Conservation (phyloP, 2,888 invertebrate species). For the Palloptera scutellata region DNA sequence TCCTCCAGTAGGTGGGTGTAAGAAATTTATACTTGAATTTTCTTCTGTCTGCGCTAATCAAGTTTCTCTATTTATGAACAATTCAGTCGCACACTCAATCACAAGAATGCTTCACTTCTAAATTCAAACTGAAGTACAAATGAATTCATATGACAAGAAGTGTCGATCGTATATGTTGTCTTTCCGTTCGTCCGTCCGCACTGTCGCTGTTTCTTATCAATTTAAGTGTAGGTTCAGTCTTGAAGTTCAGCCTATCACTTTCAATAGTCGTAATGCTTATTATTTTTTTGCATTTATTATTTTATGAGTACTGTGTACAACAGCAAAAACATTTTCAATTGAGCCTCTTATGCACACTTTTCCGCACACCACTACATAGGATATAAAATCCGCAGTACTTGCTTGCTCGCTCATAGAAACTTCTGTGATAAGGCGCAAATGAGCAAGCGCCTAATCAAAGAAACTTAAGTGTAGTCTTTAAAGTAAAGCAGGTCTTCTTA, state of each 20-base stretch:
- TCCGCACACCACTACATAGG: no score
- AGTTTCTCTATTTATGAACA: not conserved
- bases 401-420: no score
- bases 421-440: no score
- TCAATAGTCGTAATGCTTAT: not conserved
- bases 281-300: not conserved
- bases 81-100: not conserved
- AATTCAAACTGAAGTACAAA: constrained; percentile 24
- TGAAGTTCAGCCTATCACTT: constrained; percentile 27
- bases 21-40: constrained; percentile 23
- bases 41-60: not conserved
- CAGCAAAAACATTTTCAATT: no score
- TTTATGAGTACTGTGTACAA: not conserved
- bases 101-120: constrained; percentile 30
- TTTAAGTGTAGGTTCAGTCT: constrained; percentile 29
- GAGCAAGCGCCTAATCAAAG: no score
- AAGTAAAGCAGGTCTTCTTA: no score
- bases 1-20: constrained; percentile 16
- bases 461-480: no score
- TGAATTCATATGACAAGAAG: not conserved
- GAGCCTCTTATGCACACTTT: no score
- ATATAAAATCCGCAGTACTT: no score
- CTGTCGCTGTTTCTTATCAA: constrained; percentile 20
- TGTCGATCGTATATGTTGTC: no score
- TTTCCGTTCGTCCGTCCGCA: no score